Base-by-base conservation (phyloP, 1,140 invertebrate genomes). In the Oedothorax gibbosus region DNA sequence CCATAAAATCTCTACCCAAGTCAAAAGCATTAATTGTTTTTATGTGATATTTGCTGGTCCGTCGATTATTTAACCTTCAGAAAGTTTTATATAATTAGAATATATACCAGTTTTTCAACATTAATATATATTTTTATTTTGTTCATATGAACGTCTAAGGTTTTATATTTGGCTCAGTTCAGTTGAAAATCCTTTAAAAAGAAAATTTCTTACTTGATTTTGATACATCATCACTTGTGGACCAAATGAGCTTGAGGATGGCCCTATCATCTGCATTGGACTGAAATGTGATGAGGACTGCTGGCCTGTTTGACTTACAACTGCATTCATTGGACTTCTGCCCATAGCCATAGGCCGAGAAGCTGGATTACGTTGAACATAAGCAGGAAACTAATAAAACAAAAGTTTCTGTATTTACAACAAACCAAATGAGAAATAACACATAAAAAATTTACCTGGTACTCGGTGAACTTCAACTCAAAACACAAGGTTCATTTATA, bases 261-360 rank as follows among this genome's bases (percentile, higher is more conserved):
- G 72, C n/a, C n/a, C n/a, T 5, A 57, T 56, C 72, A 75, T 75
- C 21, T 21, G 20, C 72, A 75, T 53, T 11, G 49, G 72, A 50
- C 54, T 35, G 18, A 35, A 79, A 9, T 79, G 64, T 50, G 77
- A 79, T 12, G 64, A 14, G 0, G 77, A 20, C 56, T 79, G 77
- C 9, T 79, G 77, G 14, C 64, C 64, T 21, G 77, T 49, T 15
- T 66, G 64, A 35, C 68, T 79, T 0, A 79, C 77, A 54, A 79
- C 77, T 11, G 77, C 11, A 18, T 12, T n/a, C 18, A 79, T 21
- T 12, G 77, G 77, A 8, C 20, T 54, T 8, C 77, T 35, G 12
- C 60, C 12, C 64, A 79, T 79, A 54, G 64, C 51, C 49, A 79
- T 79, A 20, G 77, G 9, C 15, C 77, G 62, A 35, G 72, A 54